Evolutionary conservation across 2,113 vertebrate genomes (phyloP).

Genomic region (Atrichornis clamosus): DNA sequence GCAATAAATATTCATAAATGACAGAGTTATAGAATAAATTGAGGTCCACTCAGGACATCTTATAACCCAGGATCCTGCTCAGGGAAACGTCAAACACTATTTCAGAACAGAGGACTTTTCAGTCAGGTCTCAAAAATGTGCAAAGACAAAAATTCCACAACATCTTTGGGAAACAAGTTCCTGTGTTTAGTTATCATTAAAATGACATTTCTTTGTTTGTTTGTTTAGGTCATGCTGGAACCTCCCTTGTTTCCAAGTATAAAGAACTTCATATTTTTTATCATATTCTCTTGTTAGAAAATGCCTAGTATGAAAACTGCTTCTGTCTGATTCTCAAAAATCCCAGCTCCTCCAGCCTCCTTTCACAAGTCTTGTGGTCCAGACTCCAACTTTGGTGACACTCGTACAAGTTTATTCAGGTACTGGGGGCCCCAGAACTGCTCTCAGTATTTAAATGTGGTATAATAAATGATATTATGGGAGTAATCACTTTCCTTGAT

Average conservation of each 20-base stretch:
- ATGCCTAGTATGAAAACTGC: not conserved
- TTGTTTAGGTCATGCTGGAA: not conserved
- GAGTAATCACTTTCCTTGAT: not conserved
- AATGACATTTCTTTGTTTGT: fast-evolving
- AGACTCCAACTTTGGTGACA: not conserved
- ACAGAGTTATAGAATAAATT: not conserved
- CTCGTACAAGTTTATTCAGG: not conserved
- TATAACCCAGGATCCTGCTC: not conserved
- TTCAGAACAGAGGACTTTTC: not conserved
- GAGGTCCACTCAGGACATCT: not conserved
- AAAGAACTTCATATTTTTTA: not conserved
- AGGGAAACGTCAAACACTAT: not conserved
- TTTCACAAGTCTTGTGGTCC: not conserved
- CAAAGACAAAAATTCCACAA: not conserved
- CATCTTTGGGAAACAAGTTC: not conserved
- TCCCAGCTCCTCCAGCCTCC: not conserved
- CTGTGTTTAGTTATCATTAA: not conserved
- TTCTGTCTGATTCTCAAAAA: not conserved
- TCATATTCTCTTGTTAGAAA: not conserved
- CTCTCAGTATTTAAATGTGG: not conserved
- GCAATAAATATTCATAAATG: not conserved
- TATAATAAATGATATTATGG: not conserved
- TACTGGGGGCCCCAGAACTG: fast-evolving
- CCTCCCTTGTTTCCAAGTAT: not conserved
- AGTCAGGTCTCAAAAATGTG: not conserved